These are phyloP conservation scores for Thecophora atra DNA, from an alignment of 2,888 invertebrate species.

Conservation along the genomic window DNA sequence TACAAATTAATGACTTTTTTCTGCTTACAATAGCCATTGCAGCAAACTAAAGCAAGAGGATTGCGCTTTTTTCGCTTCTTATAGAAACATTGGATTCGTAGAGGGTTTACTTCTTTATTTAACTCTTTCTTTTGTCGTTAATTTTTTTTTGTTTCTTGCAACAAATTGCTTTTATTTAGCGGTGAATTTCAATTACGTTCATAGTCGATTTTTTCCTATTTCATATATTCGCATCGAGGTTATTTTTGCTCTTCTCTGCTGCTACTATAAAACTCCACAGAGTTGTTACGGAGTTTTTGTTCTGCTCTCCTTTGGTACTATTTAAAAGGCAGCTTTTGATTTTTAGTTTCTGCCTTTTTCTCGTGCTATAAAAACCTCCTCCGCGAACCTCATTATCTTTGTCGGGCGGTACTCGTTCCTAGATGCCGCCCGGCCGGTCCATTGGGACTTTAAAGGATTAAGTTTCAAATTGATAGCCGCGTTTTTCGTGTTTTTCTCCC, in stretches of 20 bases:
- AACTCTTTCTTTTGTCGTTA: neutral
- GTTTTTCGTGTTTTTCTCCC: constrained; percentile 20
- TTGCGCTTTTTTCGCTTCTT: neutral
- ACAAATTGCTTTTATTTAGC: constrained; percentile 42
- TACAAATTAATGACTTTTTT: constrained; percentile 30
- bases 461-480: constrained; percentile 45
- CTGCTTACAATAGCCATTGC: constrained; percentile 1
- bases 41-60: neutral
- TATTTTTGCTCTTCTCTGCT: neutral
- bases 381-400: neutral
- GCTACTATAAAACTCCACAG: neutral
- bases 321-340: constrained; percentile 32
- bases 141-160: neutral
- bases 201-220: constrained; percentile 35
- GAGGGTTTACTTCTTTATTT: neutral
- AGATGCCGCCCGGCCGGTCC: too few relatives aligned
- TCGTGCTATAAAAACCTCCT: too few relatives aligned
- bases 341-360: constrained; percentile 3
- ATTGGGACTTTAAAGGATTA: too few relatives aligned
- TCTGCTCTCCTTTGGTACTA: constrained; percentile 26
- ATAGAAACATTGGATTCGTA: constrained; percentile 1
- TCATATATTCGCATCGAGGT: constrained; percentile 17
- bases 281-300: neutral
- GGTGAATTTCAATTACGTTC: constrained; percentile 55
- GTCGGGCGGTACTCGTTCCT: neutral